Evolutionary conservation across 2,888 invertebrate species (phyloP), one percentile per base, ranked within the genome.

Genomic region (Pediacus dermestoides): DNA sequence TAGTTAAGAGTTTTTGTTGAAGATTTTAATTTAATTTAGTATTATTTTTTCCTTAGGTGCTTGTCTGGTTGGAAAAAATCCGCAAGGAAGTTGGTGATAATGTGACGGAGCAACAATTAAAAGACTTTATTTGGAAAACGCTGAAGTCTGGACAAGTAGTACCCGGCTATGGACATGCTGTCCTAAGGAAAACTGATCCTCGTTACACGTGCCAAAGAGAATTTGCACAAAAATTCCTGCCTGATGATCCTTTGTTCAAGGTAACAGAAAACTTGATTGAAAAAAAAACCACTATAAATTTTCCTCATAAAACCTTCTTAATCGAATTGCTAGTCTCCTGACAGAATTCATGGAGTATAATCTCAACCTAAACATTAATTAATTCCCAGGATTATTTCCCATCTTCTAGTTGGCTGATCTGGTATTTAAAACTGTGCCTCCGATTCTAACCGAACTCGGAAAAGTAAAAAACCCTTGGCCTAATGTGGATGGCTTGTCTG

Each of bases 401-500:
- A 16, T 14, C n/a, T n/a, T n/a, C n/a, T n/a, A n/a, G n/a, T n/a
- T n/a, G n/a, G n/a, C n/a, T n/a, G n/a, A n/a, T n/a, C n/a, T n/a
- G n/a, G n/a, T n/a, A n/a, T n/a, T n/a, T n/a, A 32, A 32, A 10
- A 80, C 93, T 34, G 91, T 91, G 27, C 94, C 94, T 1, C 87
- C 88, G 46, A 82, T 94, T 61, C 82, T 95, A 26, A 77, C 85
- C 53, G 89, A 90, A 70, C 85, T 88, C 52, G 94, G 93, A 63
- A 94, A 94, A 73, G 92, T 92, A 44, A 89, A 91, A 78, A 95
- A 95, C 78, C 94, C 94, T 41, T 95, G 93, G 93, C 94, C 94
- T 52, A 95, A 95, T 68, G 94, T 95, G 50, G 94, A 95, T 73
- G 92, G 94, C n/a, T 93, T 94, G 74, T 92, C 92, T 49, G 94